Evolutionary conservation across 2,888 invertebrate species (phyloP), one percentile per base, ranked within the genome.

Genomic region (Lithophane semibrunnea): DNA sequence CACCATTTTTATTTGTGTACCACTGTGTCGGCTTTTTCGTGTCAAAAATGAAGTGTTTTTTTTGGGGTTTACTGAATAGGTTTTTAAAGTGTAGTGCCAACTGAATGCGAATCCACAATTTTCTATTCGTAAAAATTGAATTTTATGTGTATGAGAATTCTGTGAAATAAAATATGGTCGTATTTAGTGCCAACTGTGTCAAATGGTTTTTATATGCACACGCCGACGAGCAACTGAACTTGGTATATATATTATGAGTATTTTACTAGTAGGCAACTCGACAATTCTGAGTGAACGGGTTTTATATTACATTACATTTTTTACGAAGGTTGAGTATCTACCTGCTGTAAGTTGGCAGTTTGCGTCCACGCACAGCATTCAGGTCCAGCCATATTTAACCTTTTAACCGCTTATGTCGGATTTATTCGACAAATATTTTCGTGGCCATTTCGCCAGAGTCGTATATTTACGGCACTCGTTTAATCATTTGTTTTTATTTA

Each of bases 11-110:
- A 73, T 85, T 86, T 86, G 82, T 54, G 37, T 24, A 72, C 68
- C 77, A 84, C 82, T 80, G 74, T 82, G 82, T 71, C 68, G 73
- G 78, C 66, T 86, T 86, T 86, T 85, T 71, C 77, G 54, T 78
- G 80, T 81, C 80, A 84, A 85, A 83, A 72, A 79, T 73, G 42
- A 52, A 79, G 47, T 82, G 58, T 77, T 80, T 79, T 79, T 37
- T 86, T 81, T 64, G 52, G 0, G 61, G 54, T 0, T 70, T 63
- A 24, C 72, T 70, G 65, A 73, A 86, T 65, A 61, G 42, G 21
- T 37, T 73, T 81, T 78, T 58, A 79, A 66, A 42, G 65, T 71
- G 61, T 67, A 66, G 73, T 70, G 56, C n/a, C 49, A 73, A 77
- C 58, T 72, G 74, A 82, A 85, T 72, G 73, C 24, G 24, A 82